Percentiles rank a stretch among this genome's conserved stretches.
Conservation (phyloP, 2,113 vertebrate species). For the Boulengeromyrus knoepffleri region DNA sequence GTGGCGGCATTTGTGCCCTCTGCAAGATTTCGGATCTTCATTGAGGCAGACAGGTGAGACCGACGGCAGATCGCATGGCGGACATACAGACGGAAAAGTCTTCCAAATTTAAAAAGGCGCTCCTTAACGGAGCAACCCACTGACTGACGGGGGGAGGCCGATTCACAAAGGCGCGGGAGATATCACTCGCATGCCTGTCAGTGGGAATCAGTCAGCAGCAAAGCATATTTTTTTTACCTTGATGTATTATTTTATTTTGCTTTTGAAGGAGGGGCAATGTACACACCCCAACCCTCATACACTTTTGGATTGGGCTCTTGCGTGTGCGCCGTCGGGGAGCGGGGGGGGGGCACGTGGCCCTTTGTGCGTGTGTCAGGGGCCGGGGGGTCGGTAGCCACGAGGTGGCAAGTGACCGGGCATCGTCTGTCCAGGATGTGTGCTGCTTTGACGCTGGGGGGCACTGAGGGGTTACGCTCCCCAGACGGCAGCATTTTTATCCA, state of each 20-base stretch:
- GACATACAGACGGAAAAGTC: not conserved
- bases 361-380: slow-evolving; percentile 22
- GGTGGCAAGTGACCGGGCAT: not conserved
- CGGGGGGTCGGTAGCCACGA: not conserved
- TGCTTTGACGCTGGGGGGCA: not conserved
- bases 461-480: not conserved
- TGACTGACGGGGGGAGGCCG: not conserved
- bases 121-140: not conserved
- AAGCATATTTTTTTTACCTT: not conserved
- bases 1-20: not conserved
- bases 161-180: too few relatives aligned
- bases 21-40: not conserved
- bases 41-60: not conserved
- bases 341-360: not conserved
- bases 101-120: not conserved
- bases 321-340: not conserved
- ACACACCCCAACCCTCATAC: not conserved
- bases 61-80: not conserved
- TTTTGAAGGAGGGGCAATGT: not conserved
- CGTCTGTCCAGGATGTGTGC: not conserved
- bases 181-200: not conserved
- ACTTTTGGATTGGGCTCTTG: not conserved
- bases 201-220: not conserved
- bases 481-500: not conserved
- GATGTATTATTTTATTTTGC: not conserved